These are phyloP conservation scores for Apteryx owenii DNA, from an alignment of 2,113 vertebrate species.

Conservation along the genomic window DNA sequence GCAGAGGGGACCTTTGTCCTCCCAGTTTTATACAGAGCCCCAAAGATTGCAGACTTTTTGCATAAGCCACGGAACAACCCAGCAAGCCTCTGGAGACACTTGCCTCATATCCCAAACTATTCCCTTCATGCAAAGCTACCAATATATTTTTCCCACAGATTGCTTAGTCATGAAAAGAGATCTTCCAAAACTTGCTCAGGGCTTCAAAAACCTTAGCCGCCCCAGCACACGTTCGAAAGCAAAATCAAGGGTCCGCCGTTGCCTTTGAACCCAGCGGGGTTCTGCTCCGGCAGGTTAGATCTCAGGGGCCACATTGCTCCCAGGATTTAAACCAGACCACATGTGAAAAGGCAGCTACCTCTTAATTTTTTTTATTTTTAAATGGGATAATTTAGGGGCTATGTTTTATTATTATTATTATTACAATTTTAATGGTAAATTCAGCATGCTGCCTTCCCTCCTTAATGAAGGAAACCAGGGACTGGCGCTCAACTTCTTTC, in stretches of 20 bases:
- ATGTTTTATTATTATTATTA: background rate
- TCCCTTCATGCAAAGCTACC: conserved; percentile 4
- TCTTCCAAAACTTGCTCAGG: background rate
- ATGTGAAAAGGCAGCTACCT: conserved; percentile 76
- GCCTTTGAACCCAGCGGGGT: conserved; percentile 78
- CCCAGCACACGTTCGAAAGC: background rate
- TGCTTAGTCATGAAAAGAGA: background rate
- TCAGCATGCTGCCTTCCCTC: conserved; percentile 54
- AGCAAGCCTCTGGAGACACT: background rate
- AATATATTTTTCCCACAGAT: background rate
- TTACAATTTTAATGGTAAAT: conserved; percentile 55
- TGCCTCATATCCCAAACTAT: background rate
- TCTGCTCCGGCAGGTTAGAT: conserved; percentile 67
- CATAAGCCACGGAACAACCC: background rate
- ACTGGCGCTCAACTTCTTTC: conserved; percentile 48
- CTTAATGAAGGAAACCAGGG: conserved; percentile 64
- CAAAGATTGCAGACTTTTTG: background rate
- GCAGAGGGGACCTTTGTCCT: conserved; percentile 24
- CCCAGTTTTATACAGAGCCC: background rate
- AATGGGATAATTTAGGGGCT: conserved; percentile 70
- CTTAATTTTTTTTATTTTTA: conserved; percentile 65
- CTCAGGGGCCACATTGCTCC: conserved; percentile 65
- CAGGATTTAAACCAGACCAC: conserved; percentile 77
- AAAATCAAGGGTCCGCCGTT: background rate
- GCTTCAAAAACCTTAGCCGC: background rate